Evolutionary conservation across 2,797 vertebrate species (phyloP).

Genomic region (Ibycter americanus): DNA sequence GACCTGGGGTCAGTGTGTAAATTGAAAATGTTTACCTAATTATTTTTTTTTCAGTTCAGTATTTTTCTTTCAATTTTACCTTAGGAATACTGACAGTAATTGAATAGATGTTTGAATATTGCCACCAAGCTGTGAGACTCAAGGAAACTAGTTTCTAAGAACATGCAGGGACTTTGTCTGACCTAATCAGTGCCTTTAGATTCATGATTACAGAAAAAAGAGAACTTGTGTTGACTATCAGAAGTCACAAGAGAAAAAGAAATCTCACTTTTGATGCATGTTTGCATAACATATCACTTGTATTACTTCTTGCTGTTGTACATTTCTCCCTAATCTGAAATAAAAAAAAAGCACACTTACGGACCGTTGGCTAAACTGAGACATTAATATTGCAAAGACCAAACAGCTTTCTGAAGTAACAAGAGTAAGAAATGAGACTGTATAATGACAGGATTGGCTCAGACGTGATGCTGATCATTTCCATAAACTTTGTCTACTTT

Average conservation of each 20-base stretch:
- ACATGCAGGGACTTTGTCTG: not conserved
- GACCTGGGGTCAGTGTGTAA: not conserved
- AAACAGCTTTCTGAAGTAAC: not conserved
- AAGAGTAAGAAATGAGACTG: not conserved
- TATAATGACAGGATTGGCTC: not conserved
- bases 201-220: constrained; percentile 20
- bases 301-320: not conserved
- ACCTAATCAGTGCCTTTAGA: not conserved
- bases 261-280: not conserved
- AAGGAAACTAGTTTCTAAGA: not conserved
- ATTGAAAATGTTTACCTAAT: not conserved
- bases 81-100: not conserved
- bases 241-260: not conserved
- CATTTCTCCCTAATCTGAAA: not conserved
- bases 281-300: not conserved
- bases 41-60: not conserved
- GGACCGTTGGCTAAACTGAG: not conserved
- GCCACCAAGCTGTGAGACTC: constrained; percentile 37
- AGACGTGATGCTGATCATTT: not conserved
- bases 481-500: not conserved
- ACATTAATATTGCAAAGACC: not conserved
- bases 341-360: not conserved
- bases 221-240: constrained; percentile 12
- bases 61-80: constrained; percentile 7
- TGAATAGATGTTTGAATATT: constrained; percentile 60